Evolutionary conservation across 1,140 invertebrate species (phyloP), one percentile per base, ranked within the genome.

Genomic region (Mycetomoellerius zeteki): DNA sequence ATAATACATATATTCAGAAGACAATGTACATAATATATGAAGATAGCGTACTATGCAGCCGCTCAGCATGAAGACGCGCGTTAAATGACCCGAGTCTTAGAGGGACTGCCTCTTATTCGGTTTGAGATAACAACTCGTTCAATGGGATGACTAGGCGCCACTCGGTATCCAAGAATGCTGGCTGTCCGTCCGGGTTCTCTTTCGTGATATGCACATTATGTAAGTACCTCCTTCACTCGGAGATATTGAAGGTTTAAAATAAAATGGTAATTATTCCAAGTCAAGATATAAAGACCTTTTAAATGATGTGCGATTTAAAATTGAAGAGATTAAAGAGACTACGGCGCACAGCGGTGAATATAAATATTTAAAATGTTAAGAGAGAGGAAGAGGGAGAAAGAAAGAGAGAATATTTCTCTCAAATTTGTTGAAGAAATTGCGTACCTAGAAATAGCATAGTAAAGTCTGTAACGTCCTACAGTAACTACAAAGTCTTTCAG

Each of bases 41-140:
- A 69, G 47, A 33, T 27, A 21, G 67, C 56, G 58, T 87, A 65
- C 30, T 65, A 21, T 27, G 27, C 43, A 30, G 24, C 37, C 43
- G 37, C 14, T 60, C 14, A 52, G n/a, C 37, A 37, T 30, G 62
- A 58, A 78, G 50, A 72, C 37, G 37, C 78, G 54, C 73, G 85
- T 88, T 87, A 82, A 89, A 72, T 80, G 54, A 67, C 76, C 72
- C 64, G 72, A 64, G 47, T 88, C 37, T 76, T 67, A 88, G 69
- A 89, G 91, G 90, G 86, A 85, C 77, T 86, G 73, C 80, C 86
- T 88, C 88, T 90, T 78, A 91, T 93, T 94, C 90, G 92, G 88
- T 86, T 91, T 80, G 89, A 94, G 93, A 94, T 94, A 94, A 94
- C 93, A 94, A 94, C 89, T 93, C 88, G 92, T 92, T 86, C 86